A percentile compares a stretch with the other conserved stretches of the same genome.
Evolutionary conservation across 2,113 vertebrate genomes (phyloP).

Genomic region (Microtus oregoni): DNA sequence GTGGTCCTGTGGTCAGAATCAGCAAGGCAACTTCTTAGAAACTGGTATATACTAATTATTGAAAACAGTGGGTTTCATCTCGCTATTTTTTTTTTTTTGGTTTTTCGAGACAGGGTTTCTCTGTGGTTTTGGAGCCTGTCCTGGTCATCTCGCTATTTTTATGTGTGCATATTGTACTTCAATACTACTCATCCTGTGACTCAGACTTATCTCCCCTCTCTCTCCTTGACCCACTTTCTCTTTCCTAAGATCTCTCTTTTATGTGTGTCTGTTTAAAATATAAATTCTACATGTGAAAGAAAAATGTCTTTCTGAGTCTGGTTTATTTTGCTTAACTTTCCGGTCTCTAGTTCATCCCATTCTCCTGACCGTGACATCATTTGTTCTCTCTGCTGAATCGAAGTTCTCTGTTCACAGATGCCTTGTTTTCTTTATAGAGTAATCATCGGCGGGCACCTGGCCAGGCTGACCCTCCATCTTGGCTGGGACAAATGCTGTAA

Average conservation of each 20-base stretch:
- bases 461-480: not conserved
- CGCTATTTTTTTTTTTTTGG: no score
- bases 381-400: not conserved
- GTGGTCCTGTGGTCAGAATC: not conserved
- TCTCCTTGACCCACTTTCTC: no score
- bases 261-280: not conserved
- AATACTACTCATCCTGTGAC: not conserved
- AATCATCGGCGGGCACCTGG: no score
- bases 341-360: not conserved
- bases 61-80: no score
- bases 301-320: not conserved
- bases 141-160: no score
- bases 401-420: no score
- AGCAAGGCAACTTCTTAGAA: not conserved
- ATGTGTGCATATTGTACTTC: not conserved
- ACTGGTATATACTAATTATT: not conserved
- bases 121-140: no score
- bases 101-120: no score
- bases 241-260: not conserved
- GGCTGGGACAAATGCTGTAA: no score
- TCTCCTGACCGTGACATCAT: not conserved
- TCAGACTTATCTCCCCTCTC: not conserved
- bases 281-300: not conserved
- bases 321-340: not conserved
- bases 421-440: not conserved